A percentile compares a stretch with the other conserved stretches of the same genome.
These are phyloP conservation scores for Ypsolopha scabrella DNA, from an alignment of 2,888 invertebrate genomes.

Conservation along the genomic window DNA sequence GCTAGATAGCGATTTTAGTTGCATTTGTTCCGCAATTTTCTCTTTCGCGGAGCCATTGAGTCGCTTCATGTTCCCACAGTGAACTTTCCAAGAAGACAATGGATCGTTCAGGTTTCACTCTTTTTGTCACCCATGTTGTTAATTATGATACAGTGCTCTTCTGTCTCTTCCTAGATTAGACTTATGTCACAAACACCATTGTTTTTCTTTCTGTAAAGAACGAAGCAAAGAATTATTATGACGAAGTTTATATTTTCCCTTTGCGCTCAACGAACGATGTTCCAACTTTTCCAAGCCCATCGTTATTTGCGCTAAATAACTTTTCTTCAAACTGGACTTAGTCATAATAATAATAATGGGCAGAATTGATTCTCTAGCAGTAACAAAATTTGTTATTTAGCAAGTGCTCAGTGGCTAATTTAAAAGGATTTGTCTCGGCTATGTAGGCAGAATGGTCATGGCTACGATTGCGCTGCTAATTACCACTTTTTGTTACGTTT, in stretches of 20 bases:
- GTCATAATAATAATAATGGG: too few species aligned
- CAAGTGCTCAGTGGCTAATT: too few species aligned
- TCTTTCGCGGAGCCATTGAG: slow-evolving; percentile 29
- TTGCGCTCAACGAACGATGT: too few species aligned
- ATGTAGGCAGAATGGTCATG: slow-evolving; percentile 23
- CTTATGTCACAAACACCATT: slow-evolving; percentile 10
- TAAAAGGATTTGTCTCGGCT: slow-evolving; percentile 22
- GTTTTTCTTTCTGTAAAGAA: neutral
- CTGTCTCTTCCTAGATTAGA: slow-evolving; percentile 34
- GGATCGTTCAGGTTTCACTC: slow-evolving; percentile 58
- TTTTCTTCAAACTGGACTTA: too few species aligned
- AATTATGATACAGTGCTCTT: slow-evolving; percentile 34
- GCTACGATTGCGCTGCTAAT: slow-evolving; percentile 18
- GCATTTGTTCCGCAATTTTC: slow-evolving; percentile 44
- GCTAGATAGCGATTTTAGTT: neutral
- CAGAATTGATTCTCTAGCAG: too few species aligned
- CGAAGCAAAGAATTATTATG: too few species aligned
- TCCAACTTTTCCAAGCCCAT: too few species aligned
- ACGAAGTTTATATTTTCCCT: too few species aligned
- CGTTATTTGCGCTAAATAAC: too few species aligned
- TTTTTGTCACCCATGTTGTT: slow-evolving; percentile 51
- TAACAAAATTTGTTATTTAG: too few species aligned
- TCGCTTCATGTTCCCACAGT: slow-evolving; percentile 42
- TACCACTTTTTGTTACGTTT: slow-evolving; percentile 14
- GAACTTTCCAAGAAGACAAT: slow-evolving; percentile 59